These are phyloP conservation scores for Halictus quadricinctus DNA, from an alignment of 2,888 invertebrate genomes.

Conservation along the genomic window DNA sequence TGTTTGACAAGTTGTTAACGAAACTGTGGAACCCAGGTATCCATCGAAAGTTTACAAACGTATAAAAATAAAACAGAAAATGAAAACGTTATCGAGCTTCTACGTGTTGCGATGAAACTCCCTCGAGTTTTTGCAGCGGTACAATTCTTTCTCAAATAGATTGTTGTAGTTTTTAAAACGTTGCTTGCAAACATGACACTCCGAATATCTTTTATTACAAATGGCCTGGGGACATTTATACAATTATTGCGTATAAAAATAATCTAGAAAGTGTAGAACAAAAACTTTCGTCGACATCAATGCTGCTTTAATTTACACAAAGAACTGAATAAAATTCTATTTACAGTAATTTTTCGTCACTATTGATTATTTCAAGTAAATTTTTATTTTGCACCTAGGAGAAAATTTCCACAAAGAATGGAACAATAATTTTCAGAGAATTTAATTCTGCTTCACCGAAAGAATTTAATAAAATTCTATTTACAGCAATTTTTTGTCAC, in stretches of 20 bases:
- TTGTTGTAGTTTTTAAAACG: neutral
- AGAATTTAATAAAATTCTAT: neutral
- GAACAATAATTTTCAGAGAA: neutral
- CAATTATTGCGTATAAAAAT: neutral
- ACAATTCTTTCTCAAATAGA: neutral
- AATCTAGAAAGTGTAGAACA: neutral
- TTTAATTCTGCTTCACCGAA: neutral
- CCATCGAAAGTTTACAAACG: neutral
- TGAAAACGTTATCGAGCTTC: neutral
- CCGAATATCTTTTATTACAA: neutral
- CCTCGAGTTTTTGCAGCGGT: neutral
- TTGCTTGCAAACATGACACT: neutral
- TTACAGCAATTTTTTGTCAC: too few species aligned
- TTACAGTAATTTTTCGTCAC: too few species aligned
- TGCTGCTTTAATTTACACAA: too few species aligned
- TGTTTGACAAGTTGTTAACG: neutral
- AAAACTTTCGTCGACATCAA: too few species aligned
- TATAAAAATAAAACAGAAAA: neutral
- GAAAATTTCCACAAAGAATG: neutral
- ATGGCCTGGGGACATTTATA: too few species aligned
- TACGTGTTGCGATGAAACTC: neutral
- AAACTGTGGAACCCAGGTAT: neutral
- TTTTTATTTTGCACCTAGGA: neutral
- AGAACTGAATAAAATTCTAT: too few species aligned
- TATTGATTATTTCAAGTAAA: neutral